Base-by-base conservation (phyloP, 2,797 vertebrate genomes). In the Borostomias antarcticus region DNA sequence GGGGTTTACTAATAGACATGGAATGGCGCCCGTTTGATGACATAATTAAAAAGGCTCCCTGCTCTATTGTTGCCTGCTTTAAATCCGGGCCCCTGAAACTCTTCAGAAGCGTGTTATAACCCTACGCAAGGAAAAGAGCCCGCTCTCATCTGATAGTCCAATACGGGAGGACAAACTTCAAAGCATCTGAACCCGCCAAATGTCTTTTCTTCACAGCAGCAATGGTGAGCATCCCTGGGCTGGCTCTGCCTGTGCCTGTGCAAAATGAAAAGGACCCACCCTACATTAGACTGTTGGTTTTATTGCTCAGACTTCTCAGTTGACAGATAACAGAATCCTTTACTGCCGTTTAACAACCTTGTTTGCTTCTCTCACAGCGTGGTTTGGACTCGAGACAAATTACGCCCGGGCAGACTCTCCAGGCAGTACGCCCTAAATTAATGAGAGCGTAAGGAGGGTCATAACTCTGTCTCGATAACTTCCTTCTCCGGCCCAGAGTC, bases 1-100 rank as follows among this genome's bases (percentile, higher is more conserved):
- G 33, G 28, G 13, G 23, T 43, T 43, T 17, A 59, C 23, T 28
- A 8, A 58, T 32, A 58, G 11, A 19, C 29, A 56, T 56, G 29
- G 26, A 32, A n/a, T 15, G 13, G 25, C 23, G 21, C 13, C 35
- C 59, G 1, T 75, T 75, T 75, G 62, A 71, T 78, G 62, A 19
- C 51, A 23, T 58, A 32, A 65, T 59, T 65, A 21, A 47, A 48
- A 73, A 47, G 37, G 4, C 47, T 73, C 32, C 57, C 17, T 26
- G 59, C 62, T 37, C 29, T 53, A 43, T 33, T 21, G 43, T 54
- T 32, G 29, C 56, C 57, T 72, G 65, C 7, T 50, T 51, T 4
- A 4, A 45, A 45, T 45, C n/a, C 40, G n/a, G 15, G 2, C 15
- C n/a, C 40, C 40, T 43, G 4, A n/a, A 1, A 43, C 15, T 13